Evolutionary conservation across 2,797 vertebrate species (phyloP), one percentile per base, ranked within the genome.

Genomic region (Sciurus carolinensis): DNA sequence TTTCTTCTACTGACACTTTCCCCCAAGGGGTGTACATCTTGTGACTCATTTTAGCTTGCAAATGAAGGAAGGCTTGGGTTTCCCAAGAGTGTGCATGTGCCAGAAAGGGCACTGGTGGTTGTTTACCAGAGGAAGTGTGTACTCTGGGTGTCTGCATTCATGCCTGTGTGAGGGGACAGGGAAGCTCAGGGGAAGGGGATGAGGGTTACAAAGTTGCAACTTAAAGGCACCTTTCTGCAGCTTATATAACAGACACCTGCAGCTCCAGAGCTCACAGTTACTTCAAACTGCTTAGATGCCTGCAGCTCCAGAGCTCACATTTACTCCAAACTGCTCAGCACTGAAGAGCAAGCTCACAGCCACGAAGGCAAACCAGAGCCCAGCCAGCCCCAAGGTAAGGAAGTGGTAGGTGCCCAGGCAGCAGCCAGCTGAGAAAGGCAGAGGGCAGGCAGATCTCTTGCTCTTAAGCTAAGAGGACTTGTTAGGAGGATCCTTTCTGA

Each of bases 201-300:
- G 86, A 18, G 54, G 92, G 72, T 13, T 73, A 2, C 94, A 69
- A 81, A 90, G 87, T 97, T 94, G 97, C 96, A 97, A 96, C 83
- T 97, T 97, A 95, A 94, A 76, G 98, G 98, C 96, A 75, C 54
- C 86, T 67, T 11, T 47, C 96, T 17, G 91, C 90, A 36, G 97
- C 47, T 81, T 95, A 92, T 98, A 98, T 97, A 98, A 96, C 4
- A 18, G 81, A 6, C 4, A 82, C 18, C 52, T 4, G 81, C 69
- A 5, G 90, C 77, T 52, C 0, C 12, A 7, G 42, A 26, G 71
- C 39, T 26, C 82, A 3, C 89, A 54, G 57, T 59, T 39, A 42
- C 92, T 77, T 57, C 47, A 4, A 84, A 91, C 67, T 10, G 90
- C 92, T 77, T 82, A 17, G 64, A 24, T 1, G 0, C 18, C 52